Percentiles rank a stretch among this genome's conserved stretches.
Evolutionary conservation across 2,113 vertebrate genomes (phyloP).

Genomic region (Urocolius indicus): DNA sequence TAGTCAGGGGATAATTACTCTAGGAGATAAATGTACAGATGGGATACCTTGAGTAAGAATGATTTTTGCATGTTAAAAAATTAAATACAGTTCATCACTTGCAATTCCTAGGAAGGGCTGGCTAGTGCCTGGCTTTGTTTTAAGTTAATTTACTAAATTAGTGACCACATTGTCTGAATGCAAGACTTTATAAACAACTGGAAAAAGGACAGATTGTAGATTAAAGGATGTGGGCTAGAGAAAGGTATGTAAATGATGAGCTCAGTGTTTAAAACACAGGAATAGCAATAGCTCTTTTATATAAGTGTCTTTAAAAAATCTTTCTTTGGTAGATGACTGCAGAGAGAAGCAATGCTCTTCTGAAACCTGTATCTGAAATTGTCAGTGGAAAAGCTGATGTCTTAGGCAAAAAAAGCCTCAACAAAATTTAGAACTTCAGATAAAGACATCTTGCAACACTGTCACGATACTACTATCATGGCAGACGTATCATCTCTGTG

Average conservation of each 20-base stretch:
- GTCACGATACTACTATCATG: background rate
- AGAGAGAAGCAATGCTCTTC: background rate
- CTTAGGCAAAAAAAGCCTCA: background rate
- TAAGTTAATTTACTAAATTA: background rate
- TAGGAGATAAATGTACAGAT: background rate
- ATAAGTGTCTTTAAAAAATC: background rate
- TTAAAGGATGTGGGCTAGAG: background rate
- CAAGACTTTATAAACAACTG: background rate
- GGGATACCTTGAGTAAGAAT: background rate
- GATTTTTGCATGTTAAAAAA: background rate
- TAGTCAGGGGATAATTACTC: background rate
- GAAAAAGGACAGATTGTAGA: background rate
- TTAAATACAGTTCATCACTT: background rate
- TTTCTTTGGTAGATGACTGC: background rate
- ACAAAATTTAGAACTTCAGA: background rate
- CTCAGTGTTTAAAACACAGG: background rate
- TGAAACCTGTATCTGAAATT: background rate
- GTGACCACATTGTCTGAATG: background rate
- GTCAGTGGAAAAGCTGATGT: background rate
- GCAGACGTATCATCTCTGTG: background rate
- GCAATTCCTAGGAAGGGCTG: background rate
- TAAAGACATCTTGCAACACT: background rate
- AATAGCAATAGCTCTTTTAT: background rate
- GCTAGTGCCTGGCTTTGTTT: background rate
- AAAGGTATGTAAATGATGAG: background rate